phyloP scores from a whole-genome alignment of 2,797 vertebrate genomes.

The Oreortyx pictus region DNA sequence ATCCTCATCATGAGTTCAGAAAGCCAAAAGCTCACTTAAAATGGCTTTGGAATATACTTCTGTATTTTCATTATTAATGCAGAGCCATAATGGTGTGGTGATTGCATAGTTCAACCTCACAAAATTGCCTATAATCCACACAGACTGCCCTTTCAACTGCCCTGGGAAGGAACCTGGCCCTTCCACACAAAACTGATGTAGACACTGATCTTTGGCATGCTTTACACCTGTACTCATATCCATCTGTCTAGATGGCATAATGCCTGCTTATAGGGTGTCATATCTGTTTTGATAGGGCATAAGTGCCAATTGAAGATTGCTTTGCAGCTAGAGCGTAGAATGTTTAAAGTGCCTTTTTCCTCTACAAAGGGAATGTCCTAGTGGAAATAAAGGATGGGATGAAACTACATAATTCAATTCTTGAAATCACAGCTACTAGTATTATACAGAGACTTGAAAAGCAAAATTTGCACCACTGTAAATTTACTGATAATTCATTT shows the following conservation, averaged over 20 bases:
- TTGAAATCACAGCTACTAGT: background rate
- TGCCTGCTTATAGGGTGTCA: slow-evolving; percentile 62
- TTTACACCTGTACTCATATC: slow-evolving; percentile 60
- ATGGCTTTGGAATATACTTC: slow-evolving; percentile 11
- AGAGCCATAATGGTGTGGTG: background rate
- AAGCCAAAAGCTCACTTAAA: slow-evolving; percentile 34
- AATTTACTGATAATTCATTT: background rate
- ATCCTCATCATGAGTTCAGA: background rate
- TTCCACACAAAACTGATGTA: background rate
- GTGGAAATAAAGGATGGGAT: background rate
- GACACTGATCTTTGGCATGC: slow-evolving; percentile 48
- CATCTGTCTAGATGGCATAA: slow-evolving; percentile 76
- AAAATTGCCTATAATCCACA: slow-evolving; percentile 9
- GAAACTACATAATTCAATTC: background rate
- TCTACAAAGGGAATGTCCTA: background rate
- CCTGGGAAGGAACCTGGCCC: slow-evolving; percentile 56
- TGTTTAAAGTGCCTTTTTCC: slow-evolving; percentile 13
- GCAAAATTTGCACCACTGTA: background rate
- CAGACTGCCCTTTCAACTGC: slow-evolving; percentile 42
- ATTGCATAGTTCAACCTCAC: background rate
- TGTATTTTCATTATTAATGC: background rate
- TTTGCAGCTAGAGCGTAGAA: slow-evolving; percentile 12
- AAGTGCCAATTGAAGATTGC: slow-evolving; percentile 61
- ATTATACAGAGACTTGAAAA: background rate
- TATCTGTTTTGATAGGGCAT: slow-evolving; percentile 26